Evolutionary conservation across 2,797 vertebrate species (phyloP), one percentile per base, ranked within the genome.

Genomic region (Erethizon dorsatum): DNA sequence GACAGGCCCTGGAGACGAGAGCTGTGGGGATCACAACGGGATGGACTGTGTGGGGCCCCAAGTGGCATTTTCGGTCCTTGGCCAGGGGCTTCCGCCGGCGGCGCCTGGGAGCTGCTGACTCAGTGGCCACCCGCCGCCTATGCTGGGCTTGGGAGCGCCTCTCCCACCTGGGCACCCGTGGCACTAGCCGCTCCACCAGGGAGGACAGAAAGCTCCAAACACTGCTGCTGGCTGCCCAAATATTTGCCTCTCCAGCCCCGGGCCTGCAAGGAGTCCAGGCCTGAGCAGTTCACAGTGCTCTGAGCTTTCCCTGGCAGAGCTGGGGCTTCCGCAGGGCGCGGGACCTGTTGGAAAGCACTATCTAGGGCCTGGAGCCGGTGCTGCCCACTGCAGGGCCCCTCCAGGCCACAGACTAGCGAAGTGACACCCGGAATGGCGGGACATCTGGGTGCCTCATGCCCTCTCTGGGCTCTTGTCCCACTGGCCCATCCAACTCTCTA

Each of bases 21-120:
- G 98, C 98, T 98, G 96, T 87, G 97, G 98, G 98, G 99, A 99
- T 99, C 98, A 99, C 98, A 99, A 97, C 98, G 97, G 98, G 99
- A 99, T 98, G 99, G 99, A 99, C 98, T 99, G 98, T 98, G 97
- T 5, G 4, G 5, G 37, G 67, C 22, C 80, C 50, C 5, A 6
- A 45, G 83, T 54, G 77, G 87, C 67, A 71, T 95, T 97, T 99
- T 99, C 99, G 98, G 98, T 99, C 98, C 98, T 98, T 94, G 77
- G 97, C 97, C 96, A 88, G 97, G 98, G 98, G 90, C 98, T 99
- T 99, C 98, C 98, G 98, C 98, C 98, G 98, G 97, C 95, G 98
- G 98, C 97, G 95, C 98, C 98, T 98, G 98, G 99, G 99, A 99
- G 98, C 98, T 90, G 97, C 95, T 90, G 96, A 65, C 96, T 97